A percentile compares a stretch with the other conserved stretches of the same genome.
Conservation (phyloP, 2,113 vertebrate genomes). For the Sturnus vulgaris region DNA sequence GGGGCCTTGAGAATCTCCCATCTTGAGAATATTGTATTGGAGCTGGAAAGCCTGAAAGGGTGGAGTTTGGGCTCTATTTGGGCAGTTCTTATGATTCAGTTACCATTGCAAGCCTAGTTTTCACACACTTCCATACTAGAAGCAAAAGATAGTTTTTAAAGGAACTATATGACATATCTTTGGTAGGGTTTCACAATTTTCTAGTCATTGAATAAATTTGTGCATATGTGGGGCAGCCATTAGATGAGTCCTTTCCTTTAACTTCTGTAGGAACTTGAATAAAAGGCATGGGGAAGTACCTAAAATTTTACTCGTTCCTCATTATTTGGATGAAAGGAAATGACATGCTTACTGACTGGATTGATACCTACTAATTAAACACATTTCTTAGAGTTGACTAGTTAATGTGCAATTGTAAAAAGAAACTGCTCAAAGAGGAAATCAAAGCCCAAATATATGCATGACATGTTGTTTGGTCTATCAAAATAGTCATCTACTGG, state of each 20-base stretch:
- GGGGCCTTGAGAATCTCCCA: background rate
- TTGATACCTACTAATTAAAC: conserved; percentile 33
- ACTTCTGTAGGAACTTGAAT: background rate
- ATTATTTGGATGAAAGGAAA: conserved; percentile 25
- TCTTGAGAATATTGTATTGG: background rate
- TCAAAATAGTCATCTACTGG: background rate
- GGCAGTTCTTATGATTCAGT: background rate
- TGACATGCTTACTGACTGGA: background rate
- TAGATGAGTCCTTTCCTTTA: background rate
- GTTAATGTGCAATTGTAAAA: conserved; percentile 18
- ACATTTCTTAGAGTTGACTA: conserved; percentile 22
- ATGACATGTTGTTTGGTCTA: conserved; percentile 1
- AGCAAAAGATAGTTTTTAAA: background rate
- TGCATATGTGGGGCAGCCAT: background rate
- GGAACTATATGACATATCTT: background rate
- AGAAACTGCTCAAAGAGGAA: conserved; percentile 23
- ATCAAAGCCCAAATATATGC: background rate
- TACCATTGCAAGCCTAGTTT: background rate
- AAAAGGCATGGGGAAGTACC: background rate
- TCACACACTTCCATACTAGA: background rate
- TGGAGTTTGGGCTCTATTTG: background rate
- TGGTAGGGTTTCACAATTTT: background rate
- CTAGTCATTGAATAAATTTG: background rate
- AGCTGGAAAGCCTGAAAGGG: background rate
- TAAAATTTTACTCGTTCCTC: background rate